Evolutionary conservation across 2,888 invertebrate genomes (phyloP), one percentile per base, ranked within the genome.

Genomic region (Rhorus exstirpatorius): DNA sequence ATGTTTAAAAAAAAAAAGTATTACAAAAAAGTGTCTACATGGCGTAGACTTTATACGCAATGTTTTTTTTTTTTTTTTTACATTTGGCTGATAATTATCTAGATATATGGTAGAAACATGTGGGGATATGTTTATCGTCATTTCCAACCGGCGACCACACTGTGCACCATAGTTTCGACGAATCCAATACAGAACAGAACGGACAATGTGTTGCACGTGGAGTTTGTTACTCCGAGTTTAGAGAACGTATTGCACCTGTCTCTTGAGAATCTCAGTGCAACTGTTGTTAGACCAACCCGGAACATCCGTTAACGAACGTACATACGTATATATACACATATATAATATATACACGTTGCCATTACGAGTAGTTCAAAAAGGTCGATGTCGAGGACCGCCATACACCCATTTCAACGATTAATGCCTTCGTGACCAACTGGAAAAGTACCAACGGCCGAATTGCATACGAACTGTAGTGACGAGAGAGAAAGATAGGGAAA

Each of bases 221-320:
- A 70, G 70, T 80, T 80, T 65, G 75, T 63, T 46, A 58, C 80
- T 70, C 70, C 55, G 14, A 58, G 63, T 49, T 35, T 17, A 70
- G 53, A 53, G 58, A 63, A 41, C 51, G 55, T 21, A 63, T 49
- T 70, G 75, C 63, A 41, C 41, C 61, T 63, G 68, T 70, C 68
- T 75, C 53, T 63, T n/a, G 63, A 41, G 41, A 70, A 80, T 68
- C 70, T 80, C 70, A 14, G 51, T 61, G 21, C 41, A 53, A 53
- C 68, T 60, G 46, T 38, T 80, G 75, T 55, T 41, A 14, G 68
- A 65, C 74, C 60, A 61, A 44, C 24, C 24, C 12, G 51, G 21
- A 75, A 75, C 79, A 79, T 75, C 44, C 79, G 46, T 21, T 74
- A 68, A 79, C 79, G 61, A 80, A 41, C 24, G 53, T n/a, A n/a